Percentiles rank a stretch among this genome's conserved stretches.
phyloP scores from a whole-genome alignment of 2,797 vertebrate species.

The Erethizon dorsatum region DNA sequence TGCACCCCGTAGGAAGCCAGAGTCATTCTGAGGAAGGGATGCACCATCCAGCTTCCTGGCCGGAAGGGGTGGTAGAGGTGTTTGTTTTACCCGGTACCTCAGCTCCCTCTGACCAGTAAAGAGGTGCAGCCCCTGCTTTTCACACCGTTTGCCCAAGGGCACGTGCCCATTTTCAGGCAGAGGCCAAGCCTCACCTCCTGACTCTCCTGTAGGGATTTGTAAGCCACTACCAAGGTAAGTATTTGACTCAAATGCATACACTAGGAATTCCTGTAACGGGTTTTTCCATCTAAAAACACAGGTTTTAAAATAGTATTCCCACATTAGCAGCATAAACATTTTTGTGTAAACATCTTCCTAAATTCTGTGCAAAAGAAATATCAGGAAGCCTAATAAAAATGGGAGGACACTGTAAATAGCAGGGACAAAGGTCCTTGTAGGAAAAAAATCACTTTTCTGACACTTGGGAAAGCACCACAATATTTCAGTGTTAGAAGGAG shows the following conservation, averaged over 20 bases:
- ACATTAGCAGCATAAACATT: slow-evolving; percentile 3
- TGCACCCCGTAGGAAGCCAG: not conserved
- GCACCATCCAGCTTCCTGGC: not conserved
- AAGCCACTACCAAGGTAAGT: not conserved
- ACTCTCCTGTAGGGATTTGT: not conserved
- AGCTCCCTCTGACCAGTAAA: not conserved
- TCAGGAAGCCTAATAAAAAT: not conserved
- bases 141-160: not conserved
- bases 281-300: not conserved
- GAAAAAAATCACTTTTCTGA: not conserved
- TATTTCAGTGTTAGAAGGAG: not conserved
- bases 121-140: no score
- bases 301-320: not conserved
- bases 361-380: not conserved
- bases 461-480: not conserved
- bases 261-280: not conserved
- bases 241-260: not conserved
- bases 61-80: not conserved
- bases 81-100: not conserved
- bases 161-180: not conserved
- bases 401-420: not conserved
- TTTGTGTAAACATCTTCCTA: not conserved
- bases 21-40: not conserved
- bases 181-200: not conserved
- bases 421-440: not conserved